Evolutionary conservation across 2,797 vertebrate species (phyloP), one percentile per base, ranked within the genome.

Genomic region (Danionella dracula): DNA sequence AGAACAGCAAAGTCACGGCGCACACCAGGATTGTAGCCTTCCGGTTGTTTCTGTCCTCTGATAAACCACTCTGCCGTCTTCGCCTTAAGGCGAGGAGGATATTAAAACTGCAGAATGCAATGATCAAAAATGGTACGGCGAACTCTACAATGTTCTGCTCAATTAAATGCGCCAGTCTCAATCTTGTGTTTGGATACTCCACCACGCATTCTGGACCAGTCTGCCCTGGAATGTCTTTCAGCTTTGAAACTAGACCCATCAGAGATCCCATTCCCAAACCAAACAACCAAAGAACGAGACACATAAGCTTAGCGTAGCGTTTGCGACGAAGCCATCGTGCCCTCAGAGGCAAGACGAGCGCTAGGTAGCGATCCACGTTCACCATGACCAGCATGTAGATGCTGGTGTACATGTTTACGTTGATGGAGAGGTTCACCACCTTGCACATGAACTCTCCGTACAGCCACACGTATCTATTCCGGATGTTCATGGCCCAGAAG

Each of bases 351-450:
- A 91, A 92, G 68, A 92, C 94, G 12, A 99, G 81, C 0, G 92
- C 96, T 20, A 98, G 77, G 73, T 96, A 98, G 48, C 96, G 93
- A 75, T 98, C 96, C 0, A 95, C 76, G 55, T 95, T 96, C 5
- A 98, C 92, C 79, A 95, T 86, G 34, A 91, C 89, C 34, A 97
- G 77, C 45, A 94, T 92, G 74, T 86, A 94, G 75, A 93, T 87
- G 79, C 94, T 95, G 45, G 89, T 82, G 70, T 93, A 96, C 46
- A 92, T 83, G 66, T 96, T 96, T 80, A 93, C 79, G 23, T 71
- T 37, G 13, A 87, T 80, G 64, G 89, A 32, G 1, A 87, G 38
- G 57, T 90, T 96, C 74, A 95, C 75, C 0, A 83, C 59, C 62
- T 92, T 92, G 76, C 95, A 98, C 6, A 94, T 68, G 27, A 81